phyloP scores from a whole-genome alignment of 2,888 invertebrate genomes.

The Eurois occulta region DNA sequence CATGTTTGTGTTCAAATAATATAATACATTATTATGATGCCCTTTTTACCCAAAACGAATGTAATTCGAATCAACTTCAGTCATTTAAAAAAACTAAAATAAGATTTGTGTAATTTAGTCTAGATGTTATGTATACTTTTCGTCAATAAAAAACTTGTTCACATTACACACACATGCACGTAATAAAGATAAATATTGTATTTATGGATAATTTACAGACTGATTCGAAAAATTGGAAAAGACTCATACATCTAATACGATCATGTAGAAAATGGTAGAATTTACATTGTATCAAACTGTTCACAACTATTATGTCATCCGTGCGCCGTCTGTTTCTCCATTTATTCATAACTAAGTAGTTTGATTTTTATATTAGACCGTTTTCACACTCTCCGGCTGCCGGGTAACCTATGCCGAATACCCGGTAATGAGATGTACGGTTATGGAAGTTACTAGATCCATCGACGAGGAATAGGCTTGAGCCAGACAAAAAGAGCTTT shows the following conservation, averaged over 20 bases:
- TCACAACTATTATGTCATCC: conserved; percentile 34
- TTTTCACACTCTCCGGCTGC: not conserved
- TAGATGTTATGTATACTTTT: not conserved
- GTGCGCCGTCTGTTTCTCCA: conserved; percentile 46
- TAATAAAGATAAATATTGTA: not conserved
- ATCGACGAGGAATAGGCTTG: not conserved
- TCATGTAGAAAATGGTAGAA: conserved; percentile 48
- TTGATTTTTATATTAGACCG: not conserved
- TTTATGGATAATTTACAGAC: conserved; percentile 56
- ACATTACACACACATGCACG: too few species aligned
- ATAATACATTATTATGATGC: too few species aligned
- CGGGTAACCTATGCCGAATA: not conserved
- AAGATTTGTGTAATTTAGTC: not conserved
- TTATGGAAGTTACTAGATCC: not conserved
- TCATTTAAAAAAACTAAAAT: not conserved
- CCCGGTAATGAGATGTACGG: not conserved
- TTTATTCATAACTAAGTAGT: not conserved
- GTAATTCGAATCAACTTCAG: not conserved
- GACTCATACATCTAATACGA: conserved; percentile 44
- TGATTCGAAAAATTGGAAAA: conserved; percentile 51
- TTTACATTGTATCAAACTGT: conserved; percentile 38
- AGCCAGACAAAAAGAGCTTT: not conserved
- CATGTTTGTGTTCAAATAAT: not conserved
- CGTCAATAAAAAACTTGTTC: not conserved
- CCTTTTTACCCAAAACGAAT: not conserved